Evolutionary conservation across 35 echinoderm and acorn worm genomes (phyloP).

Genomic region (Hemicentrotus pulcherrimus): DNA sequence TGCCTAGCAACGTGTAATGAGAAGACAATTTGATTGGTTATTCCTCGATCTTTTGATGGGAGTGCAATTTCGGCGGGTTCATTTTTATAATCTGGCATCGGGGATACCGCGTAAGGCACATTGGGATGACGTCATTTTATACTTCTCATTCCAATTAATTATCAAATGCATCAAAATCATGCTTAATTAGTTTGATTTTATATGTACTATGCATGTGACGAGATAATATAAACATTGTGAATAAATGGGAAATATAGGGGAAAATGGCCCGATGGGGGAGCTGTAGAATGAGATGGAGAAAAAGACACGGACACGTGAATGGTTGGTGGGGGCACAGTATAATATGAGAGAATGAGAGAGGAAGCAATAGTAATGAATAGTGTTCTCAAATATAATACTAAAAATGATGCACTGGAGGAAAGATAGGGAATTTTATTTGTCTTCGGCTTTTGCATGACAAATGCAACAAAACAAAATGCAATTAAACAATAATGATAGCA

Average conservation of each 20-base stretch:
- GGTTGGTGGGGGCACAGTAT: not conserved
- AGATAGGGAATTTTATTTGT: too few relatives aligned
- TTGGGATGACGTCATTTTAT: not conserved
- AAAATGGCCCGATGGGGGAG: not conserved
- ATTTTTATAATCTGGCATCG: not conserved
- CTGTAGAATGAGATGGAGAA: not conserved
- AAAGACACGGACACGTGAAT: not conserved
- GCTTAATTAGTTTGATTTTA: not conserved
- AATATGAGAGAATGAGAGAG: not conserved
- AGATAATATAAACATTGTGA: not conserved
- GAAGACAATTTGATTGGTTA: conserved; percentile 46
- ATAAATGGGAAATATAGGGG: not conserved
- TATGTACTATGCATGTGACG: not conserved
- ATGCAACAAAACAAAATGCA: too few relatives aligned
- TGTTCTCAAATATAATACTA: too few relatives aligned
- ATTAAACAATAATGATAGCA: too few relatives aligned
- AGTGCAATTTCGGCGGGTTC: not conserved
- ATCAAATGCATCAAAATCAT: not conserved
- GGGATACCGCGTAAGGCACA: not conserved
- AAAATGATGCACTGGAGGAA: too few relatives aligned
- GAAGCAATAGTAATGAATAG: too few relatives aligned
- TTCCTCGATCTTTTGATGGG: conserved; percentile 35
- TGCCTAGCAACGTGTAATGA: conserved; percentile 28
- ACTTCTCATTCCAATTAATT: not conserved
- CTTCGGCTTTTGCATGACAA: too few relatives aligned